phyloP scores from a whole-genome alignment of 2,888 invertebrate genomes.

The Synergus gifuensis region DNA sequence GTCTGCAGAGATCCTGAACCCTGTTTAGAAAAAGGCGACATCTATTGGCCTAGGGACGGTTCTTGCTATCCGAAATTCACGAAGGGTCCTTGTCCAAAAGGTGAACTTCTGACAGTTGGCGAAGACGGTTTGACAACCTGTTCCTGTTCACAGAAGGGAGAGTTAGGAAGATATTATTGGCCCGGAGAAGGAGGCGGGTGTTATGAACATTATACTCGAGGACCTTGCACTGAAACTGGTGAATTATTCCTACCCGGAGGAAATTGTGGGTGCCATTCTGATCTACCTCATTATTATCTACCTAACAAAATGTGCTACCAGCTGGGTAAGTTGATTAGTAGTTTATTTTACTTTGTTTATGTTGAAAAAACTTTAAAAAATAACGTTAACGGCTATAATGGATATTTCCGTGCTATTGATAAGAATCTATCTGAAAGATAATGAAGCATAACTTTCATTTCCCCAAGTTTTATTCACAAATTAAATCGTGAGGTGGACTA shows the following conservation, averaged over 20 bases:
- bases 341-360: not conserved
- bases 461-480: not conserved
- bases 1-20: constrained; percentile 84
- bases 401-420: not conserved
- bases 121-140: constrained; percentile 84
- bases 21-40: constrained; percentile 83
- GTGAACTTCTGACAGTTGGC: constrained; percentile 83
- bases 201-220: constrained; percentile 86
- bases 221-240: constrained; percentile 88
- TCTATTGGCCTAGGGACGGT: constrained; percentile 88
- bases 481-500: not conserved
- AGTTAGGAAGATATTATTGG: constrained; percentile 81
- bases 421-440: not conserved
- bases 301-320: constrained; percentile 86
- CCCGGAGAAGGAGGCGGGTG: constrained; percentile 83
- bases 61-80: constrained; percentile 86
- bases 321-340: constrained; percentile 79
- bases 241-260: constrained; percentile 88
- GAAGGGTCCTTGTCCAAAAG: constrained; percentile 88
- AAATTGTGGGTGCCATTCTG: constrained; percentile 85
- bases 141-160: constrained; percentile 80
- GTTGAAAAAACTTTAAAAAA: not conserved
- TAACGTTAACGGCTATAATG: too few relatives aligned
- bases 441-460: not conserved
- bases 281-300: constrained; percentile 87